A percentile compares a stretch with the other conserved stretches of the same genome.
Conservation (phyloP, 2,113 vertebrate species). For the Seriola aureovittata region DNA sequence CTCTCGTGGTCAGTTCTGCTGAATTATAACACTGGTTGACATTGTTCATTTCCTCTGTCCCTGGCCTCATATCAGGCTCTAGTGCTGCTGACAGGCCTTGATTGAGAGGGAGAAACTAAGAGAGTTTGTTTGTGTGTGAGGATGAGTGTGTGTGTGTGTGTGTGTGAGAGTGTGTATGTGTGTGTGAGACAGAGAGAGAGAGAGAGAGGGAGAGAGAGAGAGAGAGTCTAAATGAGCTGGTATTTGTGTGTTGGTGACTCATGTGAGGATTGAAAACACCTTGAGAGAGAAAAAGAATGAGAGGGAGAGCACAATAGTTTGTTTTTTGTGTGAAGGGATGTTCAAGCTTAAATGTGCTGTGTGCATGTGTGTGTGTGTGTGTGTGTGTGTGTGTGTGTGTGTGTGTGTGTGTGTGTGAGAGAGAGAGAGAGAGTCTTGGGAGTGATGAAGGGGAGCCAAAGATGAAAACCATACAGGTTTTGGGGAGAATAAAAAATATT, state of each 20-base stretch:
- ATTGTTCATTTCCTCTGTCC: slow-evolving; percentile 62
- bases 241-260: slow-evolving; percentile 47
- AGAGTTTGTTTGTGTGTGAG: slow-evolving; percentile 47
- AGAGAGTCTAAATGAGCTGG: slow-evolving; percentile 3
- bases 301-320: slow-evolving; percentile 39
- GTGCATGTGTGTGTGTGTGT: background rate
- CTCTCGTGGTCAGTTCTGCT: slow-evolving; percentile 51
- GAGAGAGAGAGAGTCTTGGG: no score
- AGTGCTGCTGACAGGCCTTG: slow-evolving; percentile 60
- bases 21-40: slow-evolving; percentile 65
- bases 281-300: slow-evolving; percentile 59
- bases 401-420: no score
- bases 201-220: background rate
- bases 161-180: slow-evolving; percentile 16
- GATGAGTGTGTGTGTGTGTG: slow-evolving; percentile 16
- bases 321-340: slow-evolving; percentile 28
- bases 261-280: slow-evolving; percentile 48
- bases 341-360: slow-evolving; percentile 11
- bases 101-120: slow-evolving; percentile 52
- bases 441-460: background rate
- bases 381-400: slow-evolving; percentile 12
- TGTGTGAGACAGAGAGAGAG: background rate
- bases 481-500: background rate
- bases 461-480: background rate
- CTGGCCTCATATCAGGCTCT: slow-evolving; percentile 58